These are phyloP conservation scores for Psilopsiagon aurifrons DNA, from an alignment of 2,113 vertebrate genomes.

Conservation along the genomic window DNA sequence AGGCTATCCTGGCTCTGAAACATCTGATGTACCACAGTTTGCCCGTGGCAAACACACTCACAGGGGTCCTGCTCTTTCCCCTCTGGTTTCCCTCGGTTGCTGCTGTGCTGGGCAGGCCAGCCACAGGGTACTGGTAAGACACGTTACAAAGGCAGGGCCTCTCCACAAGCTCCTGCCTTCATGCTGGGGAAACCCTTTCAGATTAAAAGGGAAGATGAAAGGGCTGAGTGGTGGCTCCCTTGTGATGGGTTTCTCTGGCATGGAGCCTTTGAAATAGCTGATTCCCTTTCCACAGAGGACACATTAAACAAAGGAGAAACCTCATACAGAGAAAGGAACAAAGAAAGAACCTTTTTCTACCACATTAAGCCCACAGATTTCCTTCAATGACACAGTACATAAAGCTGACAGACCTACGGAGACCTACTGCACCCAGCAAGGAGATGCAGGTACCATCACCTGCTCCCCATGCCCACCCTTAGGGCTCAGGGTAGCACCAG, in stretches of 20 bases:
- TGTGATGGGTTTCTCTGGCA: background rate
- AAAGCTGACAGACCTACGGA: background rate
- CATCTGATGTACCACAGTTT: background rate
- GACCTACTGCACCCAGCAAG: background rate
- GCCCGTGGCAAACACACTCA: background rate
- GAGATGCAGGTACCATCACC: background rate
- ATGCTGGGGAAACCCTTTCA: background rate
- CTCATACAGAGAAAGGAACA: background rate
- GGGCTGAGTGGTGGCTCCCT: background rate
- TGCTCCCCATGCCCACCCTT: background rate
- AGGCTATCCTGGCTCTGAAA: background rate
- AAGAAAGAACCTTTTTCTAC: background rate
- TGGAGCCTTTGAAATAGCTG: background rate
- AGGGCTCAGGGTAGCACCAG: background rate
- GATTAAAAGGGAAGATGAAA: background rate
- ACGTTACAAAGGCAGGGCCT: background rate
- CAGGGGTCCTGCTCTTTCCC: background rate
- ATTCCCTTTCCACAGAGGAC: background rate
- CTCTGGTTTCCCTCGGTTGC: background rate
- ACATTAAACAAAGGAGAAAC: background rate
- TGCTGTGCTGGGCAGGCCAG: accelerated
- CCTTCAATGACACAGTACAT: background rate
- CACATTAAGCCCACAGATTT: background rate
- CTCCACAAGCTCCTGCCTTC: background rate
- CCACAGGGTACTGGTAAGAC: background rate